A percentile compares a stretch with the other conserved stretches of the same genome.
Conservation (phyloP, 1,140 invertebrate genomes). For the Homarus americanus region DNA sequence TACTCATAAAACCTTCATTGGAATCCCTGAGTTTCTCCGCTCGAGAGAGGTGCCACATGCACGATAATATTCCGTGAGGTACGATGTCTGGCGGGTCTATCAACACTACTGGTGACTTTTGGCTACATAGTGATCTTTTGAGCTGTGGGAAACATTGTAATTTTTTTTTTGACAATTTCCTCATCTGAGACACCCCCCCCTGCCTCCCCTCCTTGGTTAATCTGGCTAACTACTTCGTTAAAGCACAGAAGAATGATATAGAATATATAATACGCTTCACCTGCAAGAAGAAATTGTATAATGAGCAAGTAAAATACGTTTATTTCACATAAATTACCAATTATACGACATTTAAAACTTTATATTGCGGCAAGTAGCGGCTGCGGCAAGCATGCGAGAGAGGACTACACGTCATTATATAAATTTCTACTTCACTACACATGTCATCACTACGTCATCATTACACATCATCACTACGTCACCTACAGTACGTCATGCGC, state of each 20-base stretch:
- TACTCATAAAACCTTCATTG: conserved; percentile 50
- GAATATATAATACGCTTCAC: conserved; percentile 26
- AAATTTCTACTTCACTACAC: background rate
- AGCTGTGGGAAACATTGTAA: conserved; percentile 7
- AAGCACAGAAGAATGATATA: conserved; percentile 3
- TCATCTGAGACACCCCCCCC: no score
- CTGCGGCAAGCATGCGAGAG: background rate
- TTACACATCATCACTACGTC: background rate
- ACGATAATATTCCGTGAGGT: background rate
- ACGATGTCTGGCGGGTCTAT: background rate
- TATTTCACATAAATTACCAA: conserved; percentile 57
- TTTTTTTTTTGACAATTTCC: conserved; percentile 18
- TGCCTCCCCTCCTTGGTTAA: no score
- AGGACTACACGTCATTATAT: background rate
- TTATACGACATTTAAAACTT: conserved; percentile 43
- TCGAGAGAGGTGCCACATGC: conserved; percentile 12
- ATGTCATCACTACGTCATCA: background rate
- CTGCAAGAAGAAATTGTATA: conserved; percentile 46
- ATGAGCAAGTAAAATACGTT: conserved; percentile 40
- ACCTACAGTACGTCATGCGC: background rate
- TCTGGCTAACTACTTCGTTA: no score
- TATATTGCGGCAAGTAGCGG: conserved; percentile 2
- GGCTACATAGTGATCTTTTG: conserved; percentile 9
- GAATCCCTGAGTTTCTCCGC: conserved; percentile 46
- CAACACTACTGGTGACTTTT: conserved; percentile 13